Evolutionary conservation across 2,888 invertebrate genomes (phyloP).

Genomic region (Cephonodes hylas): DNA sequence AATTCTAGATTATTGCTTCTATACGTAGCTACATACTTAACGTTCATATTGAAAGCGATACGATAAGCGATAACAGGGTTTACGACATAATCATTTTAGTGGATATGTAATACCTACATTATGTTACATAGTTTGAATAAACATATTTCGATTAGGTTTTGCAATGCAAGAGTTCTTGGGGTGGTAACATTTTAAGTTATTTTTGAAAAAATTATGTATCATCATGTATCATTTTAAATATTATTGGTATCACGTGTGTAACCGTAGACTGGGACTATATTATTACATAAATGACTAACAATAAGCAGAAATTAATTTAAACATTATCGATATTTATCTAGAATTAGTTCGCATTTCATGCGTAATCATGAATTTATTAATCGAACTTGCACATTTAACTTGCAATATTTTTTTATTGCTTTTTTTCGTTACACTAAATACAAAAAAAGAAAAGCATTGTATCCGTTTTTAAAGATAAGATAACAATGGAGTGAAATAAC

Average conservation of each 20-base stretch:
- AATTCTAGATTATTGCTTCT: slow-evolving; percentile 44
- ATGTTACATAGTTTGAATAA: too few relatives aligned
- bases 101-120: slow-evolving; percentile 30
- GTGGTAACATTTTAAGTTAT: too few relatives aligned
- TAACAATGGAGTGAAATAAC: slow-evolving; percentile 52
- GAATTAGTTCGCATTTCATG: background rate
- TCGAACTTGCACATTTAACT: background rate
- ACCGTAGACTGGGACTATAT: background rate
- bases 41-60: slow-evolving; percentile 32
- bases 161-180: too few relatives aligned
- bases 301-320: background rate
- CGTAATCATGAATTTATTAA: background rate
- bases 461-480: slow-evolving; percentile 29
- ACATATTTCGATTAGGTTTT: too few relatives aligned
- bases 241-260: too few relatives aligned
- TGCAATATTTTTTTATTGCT: background rate
- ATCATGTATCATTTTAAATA: too few relatives aligned
- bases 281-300: background rate
- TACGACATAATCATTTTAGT: slow-evolving; percentile 31
- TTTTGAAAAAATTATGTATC: too few relatives aligned
- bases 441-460: slow-evolving; percentile 9
- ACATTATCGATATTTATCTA: background rate
- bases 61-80: slow-evolving; percentile 34
- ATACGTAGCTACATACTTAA: slow-evolving; percentile 34
- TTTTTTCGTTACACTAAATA: background rate